These are phyloP conservation scores for Anisognathus igniventris DNA, from an alignment of 2,797 vertebrate species.

Conservation along the genomic window DNA sequence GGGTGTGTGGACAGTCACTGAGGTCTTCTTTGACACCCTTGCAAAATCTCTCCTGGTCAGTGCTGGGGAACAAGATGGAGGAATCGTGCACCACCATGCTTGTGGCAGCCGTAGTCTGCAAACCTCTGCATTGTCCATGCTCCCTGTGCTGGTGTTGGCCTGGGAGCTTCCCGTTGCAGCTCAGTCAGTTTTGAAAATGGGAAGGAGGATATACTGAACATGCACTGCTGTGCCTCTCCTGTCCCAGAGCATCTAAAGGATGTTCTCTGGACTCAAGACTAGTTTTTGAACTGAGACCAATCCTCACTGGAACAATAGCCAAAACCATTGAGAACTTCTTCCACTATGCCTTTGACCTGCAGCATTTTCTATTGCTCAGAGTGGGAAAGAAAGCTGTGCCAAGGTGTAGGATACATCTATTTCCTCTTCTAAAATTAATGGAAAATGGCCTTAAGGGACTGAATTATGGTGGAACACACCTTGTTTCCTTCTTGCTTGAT, in stretches of 20 bases:
- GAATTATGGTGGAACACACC: not conserved
- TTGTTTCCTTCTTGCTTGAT: not conserved
- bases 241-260: not conserved
- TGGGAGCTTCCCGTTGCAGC: not conserved
- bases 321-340: not conserved
- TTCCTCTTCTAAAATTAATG: not conserved
- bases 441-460: not conserved
- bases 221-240: not conserved
- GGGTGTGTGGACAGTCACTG: not conserved
- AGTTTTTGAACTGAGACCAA: not conserved
- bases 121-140: not conserved
- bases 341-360: not conserved
- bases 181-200: not conserved
- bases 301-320: not conserved
- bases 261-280: not conserved
- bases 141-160: not conserved
- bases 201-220: not conserved
- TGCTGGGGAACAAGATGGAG: not conserved
- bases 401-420: not conserved
- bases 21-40: not conserved
- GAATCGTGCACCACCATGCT: rapidly evolving
- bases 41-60: not conserved
- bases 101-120: not conserved
- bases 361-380: not conserved
- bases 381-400: not conserved